A percentile compares a stretch with the other conserved stretches of the same genome.
phyloP scores from a whole-genome alignment of 2,113 vertebrate species.

The Sapajus apella region DNA sequence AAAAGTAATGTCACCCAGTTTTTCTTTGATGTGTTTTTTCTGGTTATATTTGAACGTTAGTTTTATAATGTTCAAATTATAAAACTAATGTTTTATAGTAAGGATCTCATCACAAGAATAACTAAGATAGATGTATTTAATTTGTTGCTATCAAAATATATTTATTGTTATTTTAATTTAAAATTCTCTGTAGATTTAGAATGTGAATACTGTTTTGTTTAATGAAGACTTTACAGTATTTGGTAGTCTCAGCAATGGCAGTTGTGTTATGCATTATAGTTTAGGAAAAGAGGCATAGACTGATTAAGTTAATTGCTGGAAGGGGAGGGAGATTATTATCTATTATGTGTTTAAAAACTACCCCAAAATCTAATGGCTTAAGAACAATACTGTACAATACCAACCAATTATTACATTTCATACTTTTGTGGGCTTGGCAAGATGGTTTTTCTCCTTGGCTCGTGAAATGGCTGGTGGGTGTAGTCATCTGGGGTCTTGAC shows the following conservation, averaged over 20 bases:
- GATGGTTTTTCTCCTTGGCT: background rate
- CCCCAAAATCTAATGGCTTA: background rate
- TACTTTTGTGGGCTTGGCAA: background rate
- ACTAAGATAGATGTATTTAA: slow-evolving; percentile 36
- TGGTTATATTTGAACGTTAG: slow-evolving; percentile 11
- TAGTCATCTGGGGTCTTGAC: background rate
- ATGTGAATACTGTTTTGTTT: slow-evolving; percentile 26
- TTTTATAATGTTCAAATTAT: background rate
- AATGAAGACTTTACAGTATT: background rate
- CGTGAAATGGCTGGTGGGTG: background rate
- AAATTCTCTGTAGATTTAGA: background rate
- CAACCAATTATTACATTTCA: background rate
- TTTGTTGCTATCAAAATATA: background rate
- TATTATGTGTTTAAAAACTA: background rate
- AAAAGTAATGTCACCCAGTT: slow-evolving; percentile 15
- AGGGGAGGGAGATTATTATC: background rate
- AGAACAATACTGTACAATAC: background rate
- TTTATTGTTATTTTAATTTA: slow-evolving; percentile 37
- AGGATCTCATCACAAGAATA: slow-evolving; percentile 1
- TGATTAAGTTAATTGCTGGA: background rate
- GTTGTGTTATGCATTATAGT: background rate
- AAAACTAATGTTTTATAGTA: background rate
- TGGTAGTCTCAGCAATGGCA: background rate
- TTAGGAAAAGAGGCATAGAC: background rate
- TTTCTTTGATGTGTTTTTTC: background rate